Base-by-base conservation (phyloP, 2,113 vertebrate genomes). In the Pteruthius melanotis region DNA sequence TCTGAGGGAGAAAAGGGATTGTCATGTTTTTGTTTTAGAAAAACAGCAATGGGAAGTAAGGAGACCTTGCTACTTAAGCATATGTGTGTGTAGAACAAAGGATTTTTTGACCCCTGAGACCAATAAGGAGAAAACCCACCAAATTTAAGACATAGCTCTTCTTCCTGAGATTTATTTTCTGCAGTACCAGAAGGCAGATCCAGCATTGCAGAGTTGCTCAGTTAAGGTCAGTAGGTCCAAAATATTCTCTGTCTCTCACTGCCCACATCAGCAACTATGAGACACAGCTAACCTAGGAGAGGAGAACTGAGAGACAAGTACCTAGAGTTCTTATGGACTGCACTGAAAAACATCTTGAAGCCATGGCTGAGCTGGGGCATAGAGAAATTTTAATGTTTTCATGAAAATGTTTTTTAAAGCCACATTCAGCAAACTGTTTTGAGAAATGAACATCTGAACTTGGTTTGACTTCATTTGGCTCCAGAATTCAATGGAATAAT, bases 391-490 rank as follows among this genome's bases (percentile, higher is more conserved):
- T 11, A 54, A 27, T 56, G 33, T 35, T 86, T 77, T 24, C 42
- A 45, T 2, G 1, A 42, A 66, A 68, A 80, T 35, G 4, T 19
- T 70, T 89, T 78, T 60, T 65, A 35, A 83, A 90, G 44, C 74
- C 28, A 33, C 26, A 30, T 83, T 79, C 63, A 80, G 42, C 64
- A 90, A 77, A 83, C 30, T 74, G 35, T 49, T 81, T 47, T 11
- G 26, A 90, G 31, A 68, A 93, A 77, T 45, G 30, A 93, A 86
- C 47, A 81, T 49, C 35, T 74, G 71, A 81, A 59, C 22, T 44
- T 92, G 64, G 21, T 92, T 87, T 94, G 59, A 50, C 82, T 77
- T 68, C 52, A 92, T 63, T 56, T 95, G 82, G 71, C 87, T 88
- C 75, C 60, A 75, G 44, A 93, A 93, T 4, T 68, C 79, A 94